Percentiles rank a stretch among this genome's conserved stretches.
phyloP scores from a whole-genome alignment of 2,888 invertebrate genomes.

The Theristus sp. region DNA sequence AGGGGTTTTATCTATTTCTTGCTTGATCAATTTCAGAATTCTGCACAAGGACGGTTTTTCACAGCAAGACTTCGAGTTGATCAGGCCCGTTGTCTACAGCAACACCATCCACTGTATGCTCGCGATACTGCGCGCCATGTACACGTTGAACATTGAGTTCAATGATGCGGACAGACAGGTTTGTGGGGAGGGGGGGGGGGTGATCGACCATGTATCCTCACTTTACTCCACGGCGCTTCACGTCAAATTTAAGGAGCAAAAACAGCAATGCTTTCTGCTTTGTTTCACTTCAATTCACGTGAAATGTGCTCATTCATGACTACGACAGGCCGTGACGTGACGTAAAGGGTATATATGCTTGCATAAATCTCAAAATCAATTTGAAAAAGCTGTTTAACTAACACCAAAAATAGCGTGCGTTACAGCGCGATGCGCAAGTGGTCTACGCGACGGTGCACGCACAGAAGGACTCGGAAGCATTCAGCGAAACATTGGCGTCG shows the following conservation, averaged over 20 bases:
- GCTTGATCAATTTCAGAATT: constrained; percentile 47
- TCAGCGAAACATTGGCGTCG: neutral
- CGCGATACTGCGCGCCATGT: constrained; percentile 98
- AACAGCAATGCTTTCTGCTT: too few species aligned
- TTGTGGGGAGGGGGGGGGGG: constrained; percentile 34
- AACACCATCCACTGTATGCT: constrained; percentile 99
- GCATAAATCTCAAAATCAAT: too few species aligned
- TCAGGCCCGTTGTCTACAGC: constrained; percentile 98
- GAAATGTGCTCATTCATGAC: too few species aligned
- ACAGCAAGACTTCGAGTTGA: constrained; percentile 95
- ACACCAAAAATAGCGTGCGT: too few species aligned
- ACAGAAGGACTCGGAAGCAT: constrained; percentile 6
- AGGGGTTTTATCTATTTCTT: neutral
- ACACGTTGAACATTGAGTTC: constrained; percentile 88
- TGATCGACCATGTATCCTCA: neutral
- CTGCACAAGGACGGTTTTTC: constrained; percentile 99
- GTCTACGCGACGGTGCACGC: constrained; percentile 29
- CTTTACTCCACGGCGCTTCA: neutral
- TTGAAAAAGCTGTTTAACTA: too few species aligned
- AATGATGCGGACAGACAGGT: constrained; percentile 93
- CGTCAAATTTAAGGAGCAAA: neutral
- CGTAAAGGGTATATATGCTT: too few species aligned
- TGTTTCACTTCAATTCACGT: too few species aligned
- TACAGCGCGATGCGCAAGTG: constrained; percentile 23
- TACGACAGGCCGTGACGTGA: too few species aligned